Evolutionary conservation across 2,888 invertebrate species (phyloP).

Genomic region (Rotaria sp.): DNA sequence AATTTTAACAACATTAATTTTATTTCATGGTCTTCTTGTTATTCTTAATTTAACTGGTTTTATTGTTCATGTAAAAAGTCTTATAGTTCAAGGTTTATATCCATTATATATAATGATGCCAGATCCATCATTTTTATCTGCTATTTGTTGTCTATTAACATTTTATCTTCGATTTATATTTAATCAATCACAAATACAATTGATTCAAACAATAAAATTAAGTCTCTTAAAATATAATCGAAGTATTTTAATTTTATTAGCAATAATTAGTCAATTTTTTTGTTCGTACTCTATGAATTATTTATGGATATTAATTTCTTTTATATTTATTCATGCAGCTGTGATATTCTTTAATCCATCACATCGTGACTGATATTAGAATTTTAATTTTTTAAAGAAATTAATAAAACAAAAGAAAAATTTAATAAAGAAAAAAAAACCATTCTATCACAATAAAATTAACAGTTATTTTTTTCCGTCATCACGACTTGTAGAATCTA

Average conservation of each 20-base stretch:
- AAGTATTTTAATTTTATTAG: background rate
- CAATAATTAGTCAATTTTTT: background rate
- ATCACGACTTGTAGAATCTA: too few relatives aligned
- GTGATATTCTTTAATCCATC: background rate
- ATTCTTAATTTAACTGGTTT: background rate
- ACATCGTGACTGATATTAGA: background rate
- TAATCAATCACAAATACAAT: background rate
- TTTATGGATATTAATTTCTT: background rate
- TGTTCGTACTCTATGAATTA: background rate
- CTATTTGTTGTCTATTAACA: background rate
- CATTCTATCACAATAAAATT: too few relatives aligned
- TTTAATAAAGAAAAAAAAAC: too few relatives aligned
- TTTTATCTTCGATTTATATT: background rate
- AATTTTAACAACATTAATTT: background rate
- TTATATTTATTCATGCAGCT: background rate
- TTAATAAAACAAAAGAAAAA: too few relatives aligned
- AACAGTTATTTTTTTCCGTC: too few relatives aligned
- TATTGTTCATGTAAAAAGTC: background rate
- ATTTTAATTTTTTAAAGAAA: too few relatives aligned
- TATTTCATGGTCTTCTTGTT: constrained; percentile 10
- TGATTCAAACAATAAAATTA: background rate
- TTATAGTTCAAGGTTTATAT: background rate
- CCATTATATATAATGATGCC: background rate
- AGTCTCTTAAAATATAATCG: background rate
- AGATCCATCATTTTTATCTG: background rate